Conservation (phyloP, 2,797 vertebrate genomes). For the Arctocebus calabarensis region DNA sequence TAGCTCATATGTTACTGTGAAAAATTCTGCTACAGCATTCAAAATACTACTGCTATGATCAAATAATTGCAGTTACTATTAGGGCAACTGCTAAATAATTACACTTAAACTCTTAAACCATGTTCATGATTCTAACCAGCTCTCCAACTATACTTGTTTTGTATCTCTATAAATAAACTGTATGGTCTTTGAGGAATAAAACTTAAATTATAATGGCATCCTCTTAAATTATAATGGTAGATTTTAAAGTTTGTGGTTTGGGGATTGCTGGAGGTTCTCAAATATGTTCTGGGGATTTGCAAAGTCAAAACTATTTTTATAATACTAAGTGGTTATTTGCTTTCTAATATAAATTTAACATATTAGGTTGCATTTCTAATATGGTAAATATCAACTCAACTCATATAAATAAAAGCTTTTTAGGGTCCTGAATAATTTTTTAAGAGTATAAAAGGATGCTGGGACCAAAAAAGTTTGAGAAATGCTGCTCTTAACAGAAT, state of each 20-base stretch:
- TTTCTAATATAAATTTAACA: constrained; percentile 8
- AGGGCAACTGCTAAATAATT: constrained; percentile 39
- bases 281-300: background rate
- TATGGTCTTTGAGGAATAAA: background rate
- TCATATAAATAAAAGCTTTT: constrained; percentile 45
- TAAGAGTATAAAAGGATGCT: background rate
- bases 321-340: constrained; percentile 29
- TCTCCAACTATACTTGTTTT: background rate
- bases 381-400: constrained; percentile 55
- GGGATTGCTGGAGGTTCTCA: background rate
- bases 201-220: background rate
- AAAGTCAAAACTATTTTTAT: constrained; percentile 38
- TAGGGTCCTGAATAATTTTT: constrained; percentile 28
- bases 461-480: constrained; percentile 25
- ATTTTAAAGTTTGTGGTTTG: background rate
- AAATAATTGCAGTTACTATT: constrained; percentile 30
- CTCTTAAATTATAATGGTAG: too few relatives aligned
- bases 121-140: constrained; percentile 16
- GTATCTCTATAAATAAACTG: constrained; percentile 33
- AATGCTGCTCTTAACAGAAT: background rate
- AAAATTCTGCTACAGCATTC: constrained; percentile 27
- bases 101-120: constrained; percentile 8
- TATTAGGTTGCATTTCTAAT: constrained; percentile 47
- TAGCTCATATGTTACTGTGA: background rate
- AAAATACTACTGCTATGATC: constrained; percentile 17